phyloP scores from a whole-genome alignment of 2,113 vertebrate genomes.

The Chauna torquata region DNA sequence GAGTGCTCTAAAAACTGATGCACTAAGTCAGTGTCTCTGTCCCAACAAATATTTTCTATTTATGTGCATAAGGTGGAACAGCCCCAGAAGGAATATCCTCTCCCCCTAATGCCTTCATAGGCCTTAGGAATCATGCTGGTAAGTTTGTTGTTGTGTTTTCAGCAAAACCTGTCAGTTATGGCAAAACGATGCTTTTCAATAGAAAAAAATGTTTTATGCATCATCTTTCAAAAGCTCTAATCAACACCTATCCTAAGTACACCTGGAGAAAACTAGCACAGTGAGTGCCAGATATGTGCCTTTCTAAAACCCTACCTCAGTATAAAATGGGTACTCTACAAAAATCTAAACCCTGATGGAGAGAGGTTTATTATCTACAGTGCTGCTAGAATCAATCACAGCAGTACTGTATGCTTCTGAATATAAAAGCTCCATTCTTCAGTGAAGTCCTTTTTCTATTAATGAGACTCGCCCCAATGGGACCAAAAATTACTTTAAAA shows the following conservation, averaged over 20 bases:
- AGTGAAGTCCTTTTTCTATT: slow-evolving; percentile 54
- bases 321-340: slow-evolving; percentile 15
- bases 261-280: neutral
- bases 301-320: neutral
- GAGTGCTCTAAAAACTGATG: neutral
- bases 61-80: neutral
- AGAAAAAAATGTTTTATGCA: neutral
- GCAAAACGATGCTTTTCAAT: neutral
- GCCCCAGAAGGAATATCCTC: neutral
- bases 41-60: neutral
- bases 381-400: slow-evolving; percentile 21
- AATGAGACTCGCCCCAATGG: slow-evolving; percentile 63
- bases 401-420: slow-evolving; percentile 4
- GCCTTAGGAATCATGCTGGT: neutral
- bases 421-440: slow-evolving; percentile 61
- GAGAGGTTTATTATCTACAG: slow-evolving; percentile 42
- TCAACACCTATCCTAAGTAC: neutral
- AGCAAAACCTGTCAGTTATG: neutral
- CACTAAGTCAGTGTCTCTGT: neutral
- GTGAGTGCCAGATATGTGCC: neutral
- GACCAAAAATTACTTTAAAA: slow-evolving; percentile 61
- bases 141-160: neutral
- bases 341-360: neutral
- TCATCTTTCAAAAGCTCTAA: neutral
- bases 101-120: neutral